A percentile compares a stretch with the other conserved stretches of the same genome.
Evolutionary conservation across 2,797 vertebrate genomes (phyloP).

Genomic region (Chloroceryle amazona): DNA sequence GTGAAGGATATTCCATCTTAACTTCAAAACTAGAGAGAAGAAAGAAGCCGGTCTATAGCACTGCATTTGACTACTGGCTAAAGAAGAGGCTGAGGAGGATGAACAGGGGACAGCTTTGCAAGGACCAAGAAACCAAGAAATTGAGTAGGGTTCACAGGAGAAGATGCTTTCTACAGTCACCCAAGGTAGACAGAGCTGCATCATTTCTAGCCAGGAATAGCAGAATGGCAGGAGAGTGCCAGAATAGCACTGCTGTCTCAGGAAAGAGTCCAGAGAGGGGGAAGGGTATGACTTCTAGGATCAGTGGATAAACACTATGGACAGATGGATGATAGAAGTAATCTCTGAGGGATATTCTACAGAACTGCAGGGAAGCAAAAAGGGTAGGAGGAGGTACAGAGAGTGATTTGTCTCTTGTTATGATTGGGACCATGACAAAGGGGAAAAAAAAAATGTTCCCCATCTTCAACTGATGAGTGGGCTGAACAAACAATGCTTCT

Average conservation of each 20-base stretch:
- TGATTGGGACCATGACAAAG: neutral
- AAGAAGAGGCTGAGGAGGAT: neutral
- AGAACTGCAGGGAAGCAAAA: neutral
- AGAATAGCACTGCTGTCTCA: neutral
- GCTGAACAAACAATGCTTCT: neutral
- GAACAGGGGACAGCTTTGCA: neutral
- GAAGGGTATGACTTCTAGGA: neutral
- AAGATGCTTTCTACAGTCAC: neutral
- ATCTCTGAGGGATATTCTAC: conserved; percentile 23
- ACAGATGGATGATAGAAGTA: conserved; percentile 30
- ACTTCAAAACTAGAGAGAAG: neutral
- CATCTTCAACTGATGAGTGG: neutral
- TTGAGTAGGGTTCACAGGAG: neutral
- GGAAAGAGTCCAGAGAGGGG: neutral
- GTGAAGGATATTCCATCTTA: neutral
- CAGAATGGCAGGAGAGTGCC: neutral
- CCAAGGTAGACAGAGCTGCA: neutral
- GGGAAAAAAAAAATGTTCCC: neutral
- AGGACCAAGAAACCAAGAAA: neutral
- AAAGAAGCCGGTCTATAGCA: neutral
- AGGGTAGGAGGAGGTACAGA: neutral
- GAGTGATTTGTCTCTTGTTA: neutral
- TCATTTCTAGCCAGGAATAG: neutral
- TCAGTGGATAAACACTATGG: conserved; percentile 1
- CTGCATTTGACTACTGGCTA: neutral